These are phyloP conservation scores for Clarias magur DNA, from an alignment of 2,113 vertebrate species.

Conservation along the genomic window DNA sequence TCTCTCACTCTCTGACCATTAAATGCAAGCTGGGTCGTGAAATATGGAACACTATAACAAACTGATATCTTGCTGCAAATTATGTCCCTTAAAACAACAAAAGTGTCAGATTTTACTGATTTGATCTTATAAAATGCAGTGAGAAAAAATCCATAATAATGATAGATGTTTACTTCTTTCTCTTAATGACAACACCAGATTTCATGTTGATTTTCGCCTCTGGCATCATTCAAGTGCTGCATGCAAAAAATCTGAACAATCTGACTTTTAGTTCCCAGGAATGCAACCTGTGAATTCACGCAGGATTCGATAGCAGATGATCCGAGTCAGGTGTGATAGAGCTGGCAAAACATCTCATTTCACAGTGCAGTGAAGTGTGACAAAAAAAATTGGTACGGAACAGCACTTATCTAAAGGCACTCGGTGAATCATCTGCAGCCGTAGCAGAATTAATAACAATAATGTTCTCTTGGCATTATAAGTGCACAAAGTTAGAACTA, in stretches of 20 bases:
- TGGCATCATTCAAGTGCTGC: not conserved
- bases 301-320: not conserved
- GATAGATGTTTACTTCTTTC: not conserved
- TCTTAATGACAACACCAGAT: not conserved
- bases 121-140: not conserved
- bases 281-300: not conserved
- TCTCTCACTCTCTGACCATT: not conserved
- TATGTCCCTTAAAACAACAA: not conserved
- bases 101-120: not conserved
- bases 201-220: not conserved
- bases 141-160: not conserved
- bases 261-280: not conserved
- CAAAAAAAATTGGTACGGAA: not conserved
- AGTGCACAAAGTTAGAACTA: not conserved
- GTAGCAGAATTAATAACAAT: not conserved
- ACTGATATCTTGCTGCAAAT: not conserved
- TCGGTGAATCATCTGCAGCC: not conserved
- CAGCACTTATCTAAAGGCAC: not conserved
- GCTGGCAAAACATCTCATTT: not conserved
- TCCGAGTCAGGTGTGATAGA: not conserved
- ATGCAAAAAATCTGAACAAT: not conserved
- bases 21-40: not conserved
- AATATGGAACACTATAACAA: not conserved
- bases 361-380: not conserved
- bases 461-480: not conserved